phyloP scores from a whole-genome alignment of 2,888 invertebrate genomes.

The Polyommatus icarus region DNA sequence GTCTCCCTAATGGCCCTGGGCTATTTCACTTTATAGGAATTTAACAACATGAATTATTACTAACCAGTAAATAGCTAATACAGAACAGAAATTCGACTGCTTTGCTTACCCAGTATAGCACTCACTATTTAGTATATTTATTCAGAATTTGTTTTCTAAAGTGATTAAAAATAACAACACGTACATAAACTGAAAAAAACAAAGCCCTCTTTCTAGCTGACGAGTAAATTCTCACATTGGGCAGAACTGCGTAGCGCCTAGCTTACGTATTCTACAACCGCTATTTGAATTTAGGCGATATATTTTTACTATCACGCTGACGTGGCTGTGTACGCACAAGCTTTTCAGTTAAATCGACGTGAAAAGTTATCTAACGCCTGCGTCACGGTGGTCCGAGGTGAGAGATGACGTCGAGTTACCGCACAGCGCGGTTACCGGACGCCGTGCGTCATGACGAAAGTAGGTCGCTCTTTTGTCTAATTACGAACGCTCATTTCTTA shows the following conservation, averaged over 20 bases:
- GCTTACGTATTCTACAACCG: background rate
- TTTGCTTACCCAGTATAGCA: too few species aligned
- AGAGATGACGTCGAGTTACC: background rate
- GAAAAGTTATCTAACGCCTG: background rate
- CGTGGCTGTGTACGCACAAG: background rate
- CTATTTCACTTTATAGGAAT: background rate
- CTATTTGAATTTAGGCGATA: background rate
- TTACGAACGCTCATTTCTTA: background rate
- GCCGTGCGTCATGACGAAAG: slow-evolving; percentile 3
- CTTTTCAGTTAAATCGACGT: background rate
- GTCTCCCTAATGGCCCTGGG: background rate
- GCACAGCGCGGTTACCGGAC: background rate
- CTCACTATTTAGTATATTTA: too few species aligned
- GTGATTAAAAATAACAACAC: too few species aligned
- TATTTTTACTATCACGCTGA: background rate
- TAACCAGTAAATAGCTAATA: background rate
- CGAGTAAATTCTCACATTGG: too few species aligned
- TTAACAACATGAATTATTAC: background rate
- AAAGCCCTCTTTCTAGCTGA: too few species aligned
- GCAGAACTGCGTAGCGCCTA: too few species aligned
- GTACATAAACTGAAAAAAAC: too few species aligned
- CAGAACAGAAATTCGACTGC: background rate
- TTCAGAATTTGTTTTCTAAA: too few species aligned
- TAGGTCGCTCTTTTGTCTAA: slow-evolving; percentile 14
- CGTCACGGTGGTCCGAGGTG: slow-evolving; percentile 7